These are phyloP conservation scores for Ptilodon capucinus DNA, from an alignment of 2,888 invertebrate genomes.

Conservation along the genomic window DNA sequence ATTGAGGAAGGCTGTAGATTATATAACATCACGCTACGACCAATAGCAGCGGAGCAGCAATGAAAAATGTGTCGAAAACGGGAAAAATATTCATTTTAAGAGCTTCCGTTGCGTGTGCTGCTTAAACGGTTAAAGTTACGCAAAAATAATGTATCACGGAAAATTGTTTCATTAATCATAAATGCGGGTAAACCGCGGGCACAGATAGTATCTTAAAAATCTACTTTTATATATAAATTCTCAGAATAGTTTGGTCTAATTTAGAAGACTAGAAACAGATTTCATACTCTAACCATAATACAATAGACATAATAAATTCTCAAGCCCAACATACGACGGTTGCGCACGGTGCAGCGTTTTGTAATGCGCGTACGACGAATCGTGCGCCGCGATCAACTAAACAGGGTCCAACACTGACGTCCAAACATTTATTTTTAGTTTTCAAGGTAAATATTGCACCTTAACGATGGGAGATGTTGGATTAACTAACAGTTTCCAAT, in stretches of 20 bases:
- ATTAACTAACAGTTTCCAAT: conserved; percentile 1
- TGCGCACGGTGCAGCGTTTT: not conserved
- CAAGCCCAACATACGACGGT: not conserved
- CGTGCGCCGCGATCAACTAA: not conserved
- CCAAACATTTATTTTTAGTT: conserved; percentile 6
- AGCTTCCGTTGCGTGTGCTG: no score
- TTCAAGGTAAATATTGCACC: conserved; percentile 9
- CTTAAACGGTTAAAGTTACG: no score
- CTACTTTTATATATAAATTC: not conserved
- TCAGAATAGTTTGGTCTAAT: not conserved
- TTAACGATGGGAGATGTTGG: not conserved
- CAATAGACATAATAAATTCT: not conserved
- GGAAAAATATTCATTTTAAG: no score
- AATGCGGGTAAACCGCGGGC: no score
- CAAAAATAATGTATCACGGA: no score
- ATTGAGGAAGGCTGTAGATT: no score
- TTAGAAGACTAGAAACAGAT: not conserved
- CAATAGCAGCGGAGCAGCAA: no score
- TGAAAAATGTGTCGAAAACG: no score
- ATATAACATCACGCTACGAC: no score
- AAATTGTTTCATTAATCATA: no score
- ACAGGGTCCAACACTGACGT: conserved; percentile 1
- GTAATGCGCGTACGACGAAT: not conserved
- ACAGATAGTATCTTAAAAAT: no score
- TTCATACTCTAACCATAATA: not conserved